Base-by-base conservation (phyloP, 2,888 invertebrate genomes). In the Dryocosmus kuriphilus region DNA sequence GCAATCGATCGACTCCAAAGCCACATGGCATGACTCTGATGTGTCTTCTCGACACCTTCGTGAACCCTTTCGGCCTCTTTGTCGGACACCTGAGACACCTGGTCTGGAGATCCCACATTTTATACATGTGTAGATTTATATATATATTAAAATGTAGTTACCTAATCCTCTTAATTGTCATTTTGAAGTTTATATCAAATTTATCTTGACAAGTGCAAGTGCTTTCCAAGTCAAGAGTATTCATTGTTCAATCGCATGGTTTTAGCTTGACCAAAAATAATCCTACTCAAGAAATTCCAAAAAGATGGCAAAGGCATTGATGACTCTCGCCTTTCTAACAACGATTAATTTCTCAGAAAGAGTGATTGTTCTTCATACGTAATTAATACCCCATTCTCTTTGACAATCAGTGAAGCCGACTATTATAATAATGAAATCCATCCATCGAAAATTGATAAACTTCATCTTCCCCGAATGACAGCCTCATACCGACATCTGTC, bases 51-150 rank as follows among this genome's bases (percentile, higher is more conserved):
- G 80, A 79, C 80, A 80, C 83, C 81, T 81, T 80, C 76, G 60
- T 73, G 80, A 38, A 60, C 75, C 65, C 79, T 63, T 78, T 81
- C 79, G 84, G 82, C 79, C 74, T 82, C 85, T 85, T 85, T 85
- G 84, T 85, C 84, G 84, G 81, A 75, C 77, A 79, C 80, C 79
- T 79, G 78, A 84, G 82, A 83, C 86, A 84, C 83, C 85, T 83
- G 84, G 46, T 79, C 81, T 8, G 8, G n/a, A 30, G 24, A 67
- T 14, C 14, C 67, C 2, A 22, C 6, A 24, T 38, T 65, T 8
- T 24, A 14, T 65, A 38, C n/a, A 46, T 51, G n/a, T 35, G 32
- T 63, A n/a, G n/a, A 5, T 6, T 1, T 35, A 2, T 51, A 51
- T 51, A 51, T n/a, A n/a, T 51, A n/a, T 51, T n/a, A 24, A 22